A percentile compares a stretch with the other conserved stretches of the same genome.
Conservation (phyloP, 1,140 invertebrate genomes). For the Trichonephila clavipes region DNA sequence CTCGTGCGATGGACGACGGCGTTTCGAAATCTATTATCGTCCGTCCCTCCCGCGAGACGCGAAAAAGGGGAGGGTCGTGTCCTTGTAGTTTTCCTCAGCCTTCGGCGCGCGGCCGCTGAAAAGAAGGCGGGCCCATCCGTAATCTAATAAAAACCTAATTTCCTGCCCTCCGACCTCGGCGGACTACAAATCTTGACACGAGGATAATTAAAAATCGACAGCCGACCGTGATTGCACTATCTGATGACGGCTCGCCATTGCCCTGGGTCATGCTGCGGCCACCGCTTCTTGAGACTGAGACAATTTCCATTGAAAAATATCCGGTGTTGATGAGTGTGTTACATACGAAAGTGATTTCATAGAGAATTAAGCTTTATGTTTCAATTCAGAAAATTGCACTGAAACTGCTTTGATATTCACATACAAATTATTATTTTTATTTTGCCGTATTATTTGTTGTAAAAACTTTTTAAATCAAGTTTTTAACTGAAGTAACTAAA, state of each 20-base stretch:
- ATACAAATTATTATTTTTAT: too few species aligned
- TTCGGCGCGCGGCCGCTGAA: not conserved
- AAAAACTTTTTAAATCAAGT: too few species aligned
- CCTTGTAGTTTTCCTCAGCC: not conserved
- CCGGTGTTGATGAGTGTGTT: too few species aligned
- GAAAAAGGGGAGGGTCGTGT: not conserved
- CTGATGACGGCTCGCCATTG: not conserved
- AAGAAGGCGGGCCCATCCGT: conserved; percentile 11
- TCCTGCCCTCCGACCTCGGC: conserved; percentile 11
- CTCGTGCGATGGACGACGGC: too few species aligned
- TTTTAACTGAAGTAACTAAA: too few species aligned
- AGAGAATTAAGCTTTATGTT: too few species aligned
- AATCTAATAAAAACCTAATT: conserved; percentile 60
- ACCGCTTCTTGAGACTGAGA: too few species aligned
- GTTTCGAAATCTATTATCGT: not conserved
- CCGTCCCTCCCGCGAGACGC: not conserved
- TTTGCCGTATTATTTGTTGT: too few species aligned
- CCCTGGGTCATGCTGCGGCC: not conserved
- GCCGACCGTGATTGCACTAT: not conserved
- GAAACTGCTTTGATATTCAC: too few species aligned
- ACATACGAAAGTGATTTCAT: too few species aligned
- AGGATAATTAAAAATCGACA: conserved; percentile 9
- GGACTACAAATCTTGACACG: conserved; percentile 1
- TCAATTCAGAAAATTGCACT: too few species aligned
- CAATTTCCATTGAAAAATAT: too few species aligned